Evolutionary conservation across 1,140 invertebrate species (phyloP), one percentile per base, ranked within the genome.

Genomic region (Rhopalosiphum maidis): DNA sequence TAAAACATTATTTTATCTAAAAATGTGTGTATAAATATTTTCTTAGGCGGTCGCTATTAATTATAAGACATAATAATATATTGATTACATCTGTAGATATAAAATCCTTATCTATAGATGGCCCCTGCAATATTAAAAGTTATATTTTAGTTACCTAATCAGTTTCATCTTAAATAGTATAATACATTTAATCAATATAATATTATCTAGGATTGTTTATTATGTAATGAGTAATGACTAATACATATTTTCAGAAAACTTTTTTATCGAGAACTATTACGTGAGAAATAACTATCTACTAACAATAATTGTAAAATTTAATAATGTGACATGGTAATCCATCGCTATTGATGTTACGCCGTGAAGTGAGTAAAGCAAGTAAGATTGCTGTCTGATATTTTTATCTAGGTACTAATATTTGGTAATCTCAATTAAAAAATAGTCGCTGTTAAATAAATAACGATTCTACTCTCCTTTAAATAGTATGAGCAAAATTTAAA

Each of bases 161-260:
- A n/a, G 30, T 77, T 77, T 77, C n/a, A 77, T 77, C n/a, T n/a
- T 77, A 77, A 77, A 2, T 35, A 77, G 15, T n/a, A 77, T n/a
- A 77, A 77, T 77, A 77, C 30, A 0, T n/a, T 77, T 77, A 77
- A n/a, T 77, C n/a, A 77, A 77, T 6, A 77, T 30, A n/a, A 77
- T 77, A 77, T 77, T 77, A 77, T 77, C 60, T 77, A 77, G 30
- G 18, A 77, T 21, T 35, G 30, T 77, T 77, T 77, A n/a, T 77
- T 77, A n/a, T 41, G 2, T 77, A 77, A 77, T 18, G n/a, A 77
- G n/a, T 77, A 77, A 77, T 77, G 60, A 77, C 60, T 77, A 77
- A 77, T 77, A n/a, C 60, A 77, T 77, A n/a, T 77, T 77, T 77
- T 77, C 30, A n/a, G 60, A 77, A 77, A 77, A 77, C 60, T 77